Conservation (phyloP, 2,888 invertebrate species). For the Panorpa germanica region DNA sequence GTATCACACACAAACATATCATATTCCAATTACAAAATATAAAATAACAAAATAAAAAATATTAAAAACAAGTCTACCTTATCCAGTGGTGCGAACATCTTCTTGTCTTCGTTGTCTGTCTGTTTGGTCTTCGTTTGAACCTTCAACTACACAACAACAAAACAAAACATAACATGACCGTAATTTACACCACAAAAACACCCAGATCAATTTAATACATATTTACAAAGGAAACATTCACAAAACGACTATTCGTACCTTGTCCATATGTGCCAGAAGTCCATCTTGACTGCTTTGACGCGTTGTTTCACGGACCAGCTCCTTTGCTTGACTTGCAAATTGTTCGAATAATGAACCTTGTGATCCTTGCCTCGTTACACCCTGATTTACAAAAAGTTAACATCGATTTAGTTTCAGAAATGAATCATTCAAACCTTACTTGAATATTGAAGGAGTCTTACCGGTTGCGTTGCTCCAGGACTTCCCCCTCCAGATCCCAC, state of each 20-base stretch:
- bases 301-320: constrained; percentile 71
- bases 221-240: constrained; percentile 11
- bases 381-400: constrained; percentile 6
- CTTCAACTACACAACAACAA: constrained; percentile 21
- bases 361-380: constrained; percentile 51
- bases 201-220: constrained; percentile 7
- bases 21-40: no score
- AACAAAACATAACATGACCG: constrained; percentile 14
- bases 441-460: constrained; percentile 11
- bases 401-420: background rate
- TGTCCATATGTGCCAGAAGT: constrained; percentile 73
- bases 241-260: constrained; percentile 31
- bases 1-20: no score
- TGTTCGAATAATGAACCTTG: constrained; percentile 76
- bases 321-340: constrained; percentile 75
- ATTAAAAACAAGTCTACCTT: no score
- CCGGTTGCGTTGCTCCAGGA: constrained; percentile 18
- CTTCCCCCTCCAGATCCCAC: constrained; percentile 33
- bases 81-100: constrained; percentile 60
- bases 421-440: background rate
- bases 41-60: no score
- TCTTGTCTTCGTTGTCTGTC: constrained; percentile 53
- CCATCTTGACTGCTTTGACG: constrained; percentile 82
- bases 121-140: constrained; percentile 17
- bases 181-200: constrained; percentile 13